Evolutionary conservation across 1,140 invertebrate genomes (phyloP).

Genomic region (Pseudomyrmex sp.): DNA sequence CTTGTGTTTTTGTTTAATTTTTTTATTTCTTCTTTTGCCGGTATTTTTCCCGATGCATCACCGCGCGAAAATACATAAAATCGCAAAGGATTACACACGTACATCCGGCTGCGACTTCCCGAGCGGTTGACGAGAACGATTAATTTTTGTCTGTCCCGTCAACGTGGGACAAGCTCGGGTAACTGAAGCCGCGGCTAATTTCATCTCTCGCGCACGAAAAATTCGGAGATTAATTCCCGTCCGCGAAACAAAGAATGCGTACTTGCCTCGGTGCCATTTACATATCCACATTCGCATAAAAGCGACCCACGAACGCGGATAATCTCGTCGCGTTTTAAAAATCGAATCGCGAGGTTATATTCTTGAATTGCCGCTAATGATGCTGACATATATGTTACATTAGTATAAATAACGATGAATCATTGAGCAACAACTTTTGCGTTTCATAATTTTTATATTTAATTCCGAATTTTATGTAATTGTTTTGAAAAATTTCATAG

Average conservation of each 20-base stretch:
- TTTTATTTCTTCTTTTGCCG: neutral
- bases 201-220: slow-evolving; percentile 55
- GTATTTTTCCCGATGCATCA: slow-evolving; percentile 32
- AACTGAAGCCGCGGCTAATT: slow-evolving; percentile 54
- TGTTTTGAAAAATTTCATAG: too few species aligned
- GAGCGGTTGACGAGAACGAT: slow-evolving; percentile 47
- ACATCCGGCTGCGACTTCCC: slow-evolving; percentile 5
- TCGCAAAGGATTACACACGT: slow-evolving; percentile 53
- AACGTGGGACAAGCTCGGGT: slow-evolving; percentile 38
- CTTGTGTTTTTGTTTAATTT: neutral
- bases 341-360: neutral
- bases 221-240: slow-evolving; percentile 60
- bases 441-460: too few species aligned
- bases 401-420: neutral
- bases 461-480: too few species aligned
- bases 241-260: slow-evolving; percentile 27
- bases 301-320: neutral
- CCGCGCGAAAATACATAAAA: slow-evolving; percentile 44
- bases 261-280: slow-evolving; percentile 46
- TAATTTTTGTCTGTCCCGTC: slow-evolving; percentile 57
- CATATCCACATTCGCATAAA: slow-evolving; percentile 34
- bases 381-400: neutral
- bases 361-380: neutral
- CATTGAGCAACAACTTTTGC: too few species aligned
- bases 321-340: slow-evolving; percentile 17